Percentiles rank a stretch among this genome's conserved stretches.
phyloP scores from a whole-genome alignment of 2,113 vertebrate genomes.

The Actinemys pallida region DNA sequence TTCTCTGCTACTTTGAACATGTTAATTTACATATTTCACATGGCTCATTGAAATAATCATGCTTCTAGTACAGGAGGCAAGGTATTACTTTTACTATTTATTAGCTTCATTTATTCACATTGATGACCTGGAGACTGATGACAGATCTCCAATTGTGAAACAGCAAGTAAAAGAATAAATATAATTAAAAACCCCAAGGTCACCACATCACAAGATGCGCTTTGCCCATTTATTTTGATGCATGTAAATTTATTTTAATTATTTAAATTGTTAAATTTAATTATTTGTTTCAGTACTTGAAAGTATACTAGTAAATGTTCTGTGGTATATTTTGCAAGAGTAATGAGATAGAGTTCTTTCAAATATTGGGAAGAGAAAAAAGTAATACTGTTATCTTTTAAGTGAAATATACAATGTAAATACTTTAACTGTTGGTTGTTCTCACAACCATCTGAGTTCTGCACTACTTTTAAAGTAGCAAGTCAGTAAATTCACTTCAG shows the following conservation, averaged over 20 bases:
- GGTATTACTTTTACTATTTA: not conserved
- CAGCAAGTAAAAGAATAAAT: not conserved
- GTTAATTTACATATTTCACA: not conserved
- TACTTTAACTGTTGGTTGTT: rapidly evolving
- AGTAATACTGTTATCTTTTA: rapidly evolving
- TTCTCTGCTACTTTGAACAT: not conserved
- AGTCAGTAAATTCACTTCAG: not conserved
- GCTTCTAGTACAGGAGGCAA: not conserved
- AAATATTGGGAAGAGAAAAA: not conserved
- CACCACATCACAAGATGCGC: not conserved
- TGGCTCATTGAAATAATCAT: not conserved
- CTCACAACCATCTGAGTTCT: not conserved
- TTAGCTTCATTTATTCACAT: not conserved
- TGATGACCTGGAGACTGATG: not conserved
- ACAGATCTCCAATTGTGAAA: not conserved
- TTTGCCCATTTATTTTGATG: not conserved
- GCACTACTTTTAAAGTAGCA: not conserved
- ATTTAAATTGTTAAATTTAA: not conserved
- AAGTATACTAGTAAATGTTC: not conserved
- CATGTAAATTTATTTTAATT: not conserved
- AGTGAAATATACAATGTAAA: not conserved
- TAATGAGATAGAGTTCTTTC: not conserved
- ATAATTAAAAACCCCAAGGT: not conserved
- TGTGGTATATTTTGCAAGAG: not conserved
- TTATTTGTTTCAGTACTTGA: not conserved